Percentiles rank a stretch among this genome's conserved stretches.
Conservation (phyloP, 2,797 vertebrate genomes). For the Urocyon cinereoargenteus region DNA sequence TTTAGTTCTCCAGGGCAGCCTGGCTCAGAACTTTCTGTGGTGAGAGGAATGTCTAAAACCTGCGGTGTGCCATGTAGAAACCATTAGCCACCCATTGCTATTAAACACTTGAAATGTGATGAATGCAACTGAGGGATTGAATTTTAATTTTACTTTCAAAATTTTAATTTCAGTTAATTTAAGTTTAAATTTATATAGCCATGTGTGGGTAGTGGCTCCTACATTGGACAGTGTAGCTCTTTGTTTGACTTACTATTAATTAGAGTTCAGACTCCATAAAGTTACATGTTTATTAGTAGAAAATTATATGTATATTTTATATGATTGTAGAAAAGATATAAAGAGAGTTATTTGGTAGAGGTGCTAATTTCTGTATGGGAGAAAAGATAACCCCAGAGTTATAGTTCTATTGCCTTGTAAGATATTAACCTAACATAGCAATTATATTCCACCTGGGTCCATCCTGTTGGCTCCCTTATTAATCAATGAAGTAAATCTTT, state of each 20-base stretch:
- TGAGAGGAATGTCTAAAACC: not conserved
- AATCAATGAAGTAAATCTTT: not conserved
- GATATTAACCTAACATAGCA: not conserved
- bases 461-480: not conserved
- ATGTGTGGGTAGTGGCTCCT: not conserved
- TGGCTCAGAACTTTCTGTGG: not conserved
- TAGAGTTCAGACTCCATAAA: not conserved
- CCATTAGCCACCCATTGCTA: not conserved
- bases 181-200: not conserved
- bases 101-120: not conserved
- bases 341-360: not conserved
- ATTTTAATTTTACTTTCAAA: not conserved
- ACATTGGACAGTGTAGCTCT: not conserved
- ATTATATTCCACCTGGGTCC: not conserved
- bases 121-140: not conserved
- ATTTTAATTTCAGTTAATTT: not conserved
- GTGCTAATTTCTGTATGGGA: not conserved
- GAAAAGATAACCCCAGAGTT: not conserved
- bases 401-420: not conserved
- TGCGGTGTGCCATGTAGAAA: not conserved
- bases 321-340: not conserved
- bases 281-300: not conserved
- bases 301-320: not conserved
- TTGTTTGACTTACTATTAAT: not conserved
- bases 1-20: not conserved